Conservation (phyloP, 2,797 vertebrate genomes). For the Tauraco hartlaubi region DNA sequence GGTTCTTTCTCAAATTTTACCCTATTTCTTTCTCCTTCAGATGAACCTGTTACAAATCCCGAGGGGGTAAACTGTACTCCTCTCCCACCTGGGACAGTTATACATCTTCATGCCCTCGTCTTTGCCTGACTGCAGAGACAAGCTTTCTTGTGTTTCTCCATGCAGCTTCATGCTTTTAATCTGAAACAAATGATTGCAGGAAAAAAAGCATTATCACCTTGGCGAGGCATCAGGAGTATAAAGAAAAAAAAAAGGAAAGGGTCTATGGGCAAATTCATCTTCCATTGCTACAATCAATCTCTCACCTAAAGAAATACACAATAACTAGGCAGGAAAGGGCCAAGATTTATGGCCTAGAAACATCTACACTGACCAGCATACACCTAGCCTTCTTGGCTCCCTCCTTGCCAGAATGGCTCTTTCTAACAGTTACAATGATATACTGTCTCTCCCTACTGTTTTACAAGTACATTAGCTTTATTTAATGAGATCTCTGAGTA, state of each 20-base stretch:
- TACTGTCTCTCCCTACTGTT: conserved; percentile 97
- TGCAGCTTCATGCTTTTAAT: conserved; percentile 86
- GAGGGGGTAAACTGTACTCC: background rate
- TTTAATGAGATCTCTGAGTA: conserved; percentile 97
- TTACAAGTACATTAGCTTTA: conserved; percentile 99
- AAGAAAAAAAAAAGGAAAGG: conserved; percentile 80
- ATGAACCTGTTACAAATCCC: conserved; percentile 63
- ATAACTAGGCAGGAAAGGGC: conserved; percentile 97
- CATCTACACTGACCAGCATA: conserved; percentile 97
- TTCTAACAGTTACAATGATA: conserved; percentile 95
- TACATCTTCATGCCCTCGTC: conserved; percentile 82
- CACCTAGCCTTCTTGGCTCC: conserved; percentile 90
- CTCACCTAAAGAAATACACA: conserved; percentile 98
- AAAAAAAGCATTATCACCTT: conserved; percentile 92
- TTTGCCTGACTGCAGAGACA: conserved; percentile 62
- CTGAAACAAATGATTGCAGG: conserved; percentile 90
- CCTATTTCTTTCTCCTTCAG: conserved; percentile 68
- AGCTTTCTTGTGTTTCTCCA: conserved; percentile 68
- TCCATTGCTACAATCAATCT: conserved; percentile 98
- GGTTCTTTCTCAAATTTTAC: conserved; percentile 48
- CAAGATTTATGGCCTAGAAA: conserved; percentile 97
- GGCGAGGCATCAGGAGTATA: conserved; percentile 88
- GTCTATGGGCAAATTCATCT: conserved; percentile 97
- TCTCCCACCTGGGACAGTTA: conserved; percentile 78
- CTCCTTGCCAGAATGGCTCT: conserved; percentile 85